Conservation (phyloP, 2,888 invertebrate species). For the Mylabris sibirica region DNA sequence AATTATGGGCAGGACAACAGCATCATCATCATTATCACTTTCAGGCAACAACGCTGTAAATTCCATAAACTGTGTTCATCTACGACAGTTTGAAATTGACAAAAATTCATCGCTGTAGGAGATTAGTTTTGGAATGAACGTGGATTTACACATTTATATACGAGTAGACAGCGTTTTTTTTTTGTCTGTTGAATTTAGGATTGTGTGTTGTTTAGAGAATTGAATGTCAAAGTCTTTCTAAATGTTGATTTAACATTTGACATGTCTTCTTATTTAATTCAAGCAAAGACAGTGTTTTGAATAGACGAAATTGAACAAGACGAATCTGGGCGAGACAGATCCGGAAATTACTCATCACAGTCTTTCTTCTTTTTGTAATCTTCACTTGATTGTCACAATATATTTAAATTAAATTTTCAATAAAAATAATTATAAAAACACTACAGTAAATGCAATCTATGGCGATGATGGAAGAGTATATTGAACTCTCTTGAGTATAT, state of each 20-base stretch:
- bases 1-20: no score
- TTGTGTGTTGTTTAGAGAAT: not conserved
- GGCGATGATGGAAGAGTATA: not conserved
- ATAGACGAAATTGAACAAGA: conserved; percentile 40
- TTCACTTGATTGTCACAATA: not conserved
- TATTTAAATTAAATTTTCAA: not conserved
- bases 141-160: not conserved
- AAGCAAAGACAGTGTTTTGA: conserved; percentile 36
- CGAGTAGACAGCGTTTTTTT: not conserved
- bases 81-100: no score
- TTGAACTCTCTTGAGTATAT: not conserved
- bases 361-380: not conserved
- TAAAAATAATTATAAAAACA: not conserved
- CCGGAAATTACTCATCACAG: conserved; percentile 41
- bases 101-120: no score
- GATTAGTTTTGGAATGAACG: not conserved
- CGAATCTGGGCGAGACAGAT: conserved; percentile 43
- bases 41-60: no score
- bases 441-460: not conserved
- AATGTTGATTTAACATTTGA: conserved; percentile 28
- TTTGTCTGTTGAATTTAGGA: no score
- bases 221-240: conserved; percentile 15
- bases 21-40: no score
- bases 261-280: conserved; percentile 35
- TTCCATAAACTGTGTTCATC: no score